A percentile compares a stretch with the other conserved stretches of the same genome.
phyloP scores from a whole-genome alignment of 1,140 invertebrate species.

The Vanessa tameamea region DNA sequence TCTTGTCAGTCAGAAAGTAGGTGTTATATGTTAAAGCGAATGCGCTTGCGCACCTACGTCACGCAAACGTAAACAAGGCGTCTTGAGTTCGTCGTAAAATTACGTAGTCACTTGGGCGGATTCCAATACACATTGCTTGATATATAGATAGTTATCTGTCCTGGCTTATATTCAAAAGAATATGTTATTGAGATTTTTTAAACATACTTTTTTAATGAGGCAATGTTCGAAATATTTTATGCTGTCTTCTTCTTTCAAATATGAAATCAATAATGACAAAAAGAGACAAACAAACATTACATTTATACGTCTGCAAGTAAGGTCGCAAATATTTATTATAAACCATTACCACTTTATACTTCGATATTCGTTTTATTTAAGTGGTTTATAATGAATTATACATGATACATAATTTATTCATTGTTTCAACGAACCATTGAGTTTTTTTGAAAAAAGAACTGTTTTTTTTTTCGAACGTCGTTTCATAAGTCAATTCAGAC shows the following conservation, averaged over 20 bases:
- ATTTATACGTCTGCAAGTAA: too few relatives aligned
- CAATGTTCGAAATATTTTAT: too few relatives aligned
- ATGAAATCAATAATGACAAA: too few relatives aligned
- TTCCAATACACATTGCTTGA: not conserved
- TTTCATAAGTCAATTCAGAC: not conserved
- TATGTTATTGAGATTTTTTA: not conserved
- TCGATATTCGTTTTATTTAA: not conserved
- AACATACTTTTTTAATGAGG: too few relatives aligned
- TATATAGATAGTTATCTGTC: not conserved
- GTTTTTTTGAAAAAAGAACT: not conserved
- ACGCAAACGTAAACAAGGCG: slow-evolving; percentile 24
- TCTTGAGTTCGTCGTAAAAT: slow-evolving; percentile 17
- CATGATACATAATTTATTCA: not conserved
- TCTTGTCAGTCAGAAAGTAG: not conserved
- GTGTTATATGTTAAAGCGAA: not conserved
- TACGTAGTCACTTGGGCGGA: slow-evolving; percentile 15
- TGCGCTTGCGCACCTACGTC: slow-evolving; percentile 20
- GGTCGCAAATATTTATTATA: too few relatives aligned
- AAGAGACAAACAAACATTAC: too few relatives aligned
- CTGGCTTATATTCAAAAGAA: not conserved
- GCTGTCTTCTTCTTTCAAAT: too few relatives aligned
- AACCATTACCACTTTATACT: not conserved
- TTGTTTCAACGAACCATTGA: not conserved
- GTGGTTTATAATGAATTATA: not conserved
- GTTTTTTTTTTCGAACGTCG: not conserved